phyloP scores from a whole-genome alignment of 2,888 invertebrate genomes.

The Acleris literana region DNA sequence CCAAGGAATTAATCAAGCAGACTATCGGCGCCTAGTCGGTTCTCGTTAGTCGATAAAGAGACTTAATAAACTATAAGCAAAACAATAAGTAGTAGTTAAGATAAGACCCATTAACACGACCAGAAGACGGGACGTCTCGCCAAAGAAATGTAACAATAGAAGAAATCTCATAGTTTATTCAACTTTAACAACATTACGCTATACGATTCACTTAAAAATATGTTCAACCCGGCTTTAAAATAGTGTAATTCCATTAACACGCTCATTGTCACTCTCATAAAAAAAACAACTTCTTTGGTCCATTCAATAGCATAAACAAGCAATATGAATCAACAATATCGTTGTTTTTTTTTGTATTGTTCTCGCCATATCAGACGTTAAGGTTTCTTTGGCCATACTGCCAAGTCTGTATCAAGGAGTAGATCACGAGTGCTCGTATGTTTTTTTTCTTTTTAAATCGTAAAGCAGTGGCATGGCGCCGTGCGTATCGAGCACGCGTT shows the following conservation, averaged over 20 bases:
- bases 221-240: neutral
- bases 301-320: constrained; percentile 28
- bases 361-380: neutral
- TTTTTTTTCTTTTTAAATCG: constrained; percentile 59
- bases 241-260: constrained; percentile 24
- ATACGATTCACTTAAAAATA: no score
- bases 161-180: neutral
- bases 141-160: neutral
- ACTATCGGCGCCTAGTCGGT: constrained; percentile 49
- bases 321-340: constrained; percentile 21
- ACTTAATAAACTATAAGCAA: constrained; percentile 62
- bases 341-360: constrained; percentile 15
- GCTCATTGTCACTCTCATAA: constrained; percentile 24
- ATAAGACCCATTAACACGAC: constrained; percentile 75
- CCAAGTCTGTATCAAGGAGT: constrained; percentile 52
- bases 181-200: no score
- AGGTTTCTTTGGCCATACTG: constrained; percentile 1
- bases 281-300: constrained; percentile 6
- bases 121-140: constrained; percentile 58
- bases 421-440: constrained; percentile 58
- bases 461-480: constrained; percentile 80
- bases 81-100: constrained; percentile 66
- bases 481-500: constrained; percentile 77
- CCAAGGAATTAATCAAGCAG: constrained; percentile 50
- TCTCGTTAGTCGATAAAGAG: constrained; percentile 63